Base-by-base conservation (phyloP, 2,797 vertebrate genomes). In the Anas bahamensis region DNA sequence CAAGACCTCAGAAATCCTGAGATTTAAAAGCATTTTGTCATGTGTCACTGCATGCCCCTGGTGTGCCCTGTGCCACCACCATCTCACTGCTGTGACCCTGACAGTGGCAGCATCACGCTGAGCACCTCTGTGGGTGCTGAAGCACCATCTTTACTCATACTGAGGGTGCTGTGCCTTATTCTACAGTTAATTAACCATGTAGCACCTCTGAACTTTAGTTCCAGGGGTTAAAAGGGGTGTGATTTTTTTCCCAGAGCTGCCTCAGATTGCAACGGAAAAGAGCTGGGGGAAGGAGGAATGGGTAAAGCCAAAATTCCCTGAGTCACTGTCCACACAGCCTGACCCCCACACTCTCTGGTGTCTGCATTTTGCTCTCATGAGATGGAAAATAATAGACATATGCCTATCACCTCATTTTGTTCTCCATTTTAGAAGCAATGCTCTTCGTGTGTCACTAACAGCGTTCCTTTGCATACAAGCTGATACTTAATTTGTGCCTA, bases 341-440 rank as follows among this genome's bases (percentile, higher is more conserved):
- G 13, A 57, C 42, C n/a, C 57, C 31, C 2, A 1, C 42, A 16
- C 19, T 4, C 1, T 1, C 33, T 0, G 2, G 22, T n/a, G 48
- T 17, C 69, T 48, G 24, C 4, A 1, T 66, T 76, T 78, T n/a
- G 21, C n/a, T 33, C 2, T 41, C 44, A 7, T 28, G 24, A 35
- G 29, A 31, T 64, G 64, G 69, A 74, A 83, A 68, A 69, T 46
- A 26, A 31, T 1, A 5, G 2, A 1, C 1, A 1, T 19, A 3
- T 18, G 39, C 18, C 39, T 16, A 19, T 11, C 44, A 21, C 26
- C 21, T 57, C 37, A 2, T 69, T 78, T 74, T 39, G 42, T 50
- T 37, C 61, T 77, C 18, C 0, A 1, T 23, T 68, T 69, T 14
- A 57, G 44, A 31, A 48, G 35, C 14, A 33, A 46, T 21, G n/a